A percentile compares a stretch with the other conserved stretches of the same genome.
Conservation (phyloP, 1,140 invertebrate species). For the Leptinotarsa defecta region DNA sequence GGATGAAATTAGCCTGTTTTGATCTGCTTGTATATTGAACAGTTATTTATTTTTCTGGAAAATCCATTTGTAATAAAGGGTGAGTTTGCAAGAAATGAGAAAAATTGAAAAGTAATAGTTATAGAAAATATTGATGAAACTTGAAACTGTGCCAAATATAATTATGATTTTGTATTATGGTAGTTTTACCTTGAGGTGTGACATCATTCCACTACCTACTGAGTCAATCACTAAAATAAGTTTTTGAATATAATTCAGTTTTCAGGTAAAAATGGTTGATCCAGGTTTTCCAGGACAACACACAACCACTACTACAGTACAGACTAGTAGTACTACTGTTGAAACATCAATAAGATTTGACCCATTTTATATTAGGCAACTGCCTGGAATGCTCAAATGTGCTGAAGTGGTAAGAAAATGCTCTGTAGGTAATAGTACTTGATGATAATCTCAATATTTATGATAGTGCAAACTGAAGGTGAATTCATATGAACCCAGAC, state of each 20-base stretch:
- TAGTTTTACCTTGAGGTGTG: neutral
- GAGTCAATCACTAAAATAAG: neutral
- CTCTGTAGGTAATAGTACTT: no score
- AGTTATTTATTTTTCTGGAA: no score
- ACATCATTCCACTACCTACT: neutral
- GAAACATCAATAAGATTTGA: constrained; percentile 75
- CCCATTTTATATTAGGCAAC: constrained; percentile 68
- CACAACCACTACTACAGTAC: constrained; percentile 71
- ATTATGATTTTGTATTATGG: no score
- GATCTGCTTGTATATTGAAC: no score
- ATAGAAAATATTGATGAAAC: no score
- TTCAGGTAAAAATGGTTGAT: constrained; percentile 60
- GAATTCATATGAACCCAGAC: neutral
- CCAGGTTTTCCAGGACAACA: constrained; percentile 71
- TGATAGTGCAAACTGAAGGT: neutral
- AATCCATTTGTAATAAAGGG: no score
- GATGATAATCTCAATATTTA: neutral
- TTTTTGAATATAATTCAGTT: neutral
- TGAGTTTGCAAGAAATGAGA: no score
- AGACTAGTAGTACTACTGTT: constrained; percentile 66
- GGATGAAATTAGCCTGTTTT: no score
- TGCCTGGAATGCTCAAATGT: constrained; percentile 79
- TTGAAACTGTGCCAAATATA: no score
- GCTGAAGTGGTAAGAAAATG: constrained; percentile 75
- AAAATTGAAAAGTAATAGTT: no score